These are phyloP conservation scores for Drosophila kurseongensis DNA, from an alignment of 1,140 invertebrate genomes.

Conservation along the genomic window DNA sequence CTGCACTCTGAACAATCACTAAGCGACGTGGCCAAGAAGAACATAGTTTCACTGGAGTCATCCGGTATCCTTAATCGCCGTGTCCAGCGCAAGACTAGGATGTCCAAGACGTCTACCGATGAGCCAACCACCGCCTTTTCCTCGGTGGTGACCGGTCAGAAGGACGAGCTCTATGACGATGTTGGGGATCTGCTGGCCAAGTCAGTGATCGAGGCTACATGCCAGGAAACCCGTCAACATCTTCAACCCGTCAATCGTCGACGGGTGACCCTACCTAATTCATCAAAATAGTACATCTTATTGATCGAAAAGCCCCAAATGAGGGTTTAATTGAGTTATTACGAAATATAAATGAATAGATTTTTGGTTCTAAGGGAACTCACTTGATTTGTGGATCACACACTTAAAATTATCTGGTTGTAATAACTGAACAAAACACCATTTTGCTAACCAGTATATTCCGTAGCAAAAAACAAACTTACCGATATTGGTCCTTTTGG, in stretches of 20 bases:
- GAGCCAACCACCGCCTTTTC: neutral
- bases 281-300: neutral
- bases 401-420: no score
- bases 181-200: conserved; percentile 36
- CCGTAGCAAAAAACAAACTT: conserved; percentile 6
- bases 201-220: conserved; percentile 4
- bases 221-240: conserved; percentile 16
- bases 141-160: neutral
- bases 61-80: neutral
- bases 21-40: conserved; percentile 20
- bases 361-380: neutral
- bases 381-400: no score
- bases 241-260: neutral
- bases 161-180: conserved; percentile 3
- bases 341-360: conserved; percentile 4
- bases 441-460: no score
- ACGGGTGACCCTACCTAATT: neutral
- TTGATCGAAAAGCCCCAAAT: neutral
- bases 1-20: conserved; percentile 6
- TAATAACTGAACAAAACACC: no score
- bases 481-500: conserved; percentile 56
- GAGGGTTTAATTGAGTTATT: neutral
- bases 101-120: neutral
- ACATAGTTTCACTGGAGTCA: neutral
- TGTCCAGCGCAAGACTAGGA: neutral